Evolutionary conservation across 1,140 invertebrate genomes (phyloP), one percentile per base, ranked within the genome.

Genomic region (Polyergus mexicanus): DNA sequence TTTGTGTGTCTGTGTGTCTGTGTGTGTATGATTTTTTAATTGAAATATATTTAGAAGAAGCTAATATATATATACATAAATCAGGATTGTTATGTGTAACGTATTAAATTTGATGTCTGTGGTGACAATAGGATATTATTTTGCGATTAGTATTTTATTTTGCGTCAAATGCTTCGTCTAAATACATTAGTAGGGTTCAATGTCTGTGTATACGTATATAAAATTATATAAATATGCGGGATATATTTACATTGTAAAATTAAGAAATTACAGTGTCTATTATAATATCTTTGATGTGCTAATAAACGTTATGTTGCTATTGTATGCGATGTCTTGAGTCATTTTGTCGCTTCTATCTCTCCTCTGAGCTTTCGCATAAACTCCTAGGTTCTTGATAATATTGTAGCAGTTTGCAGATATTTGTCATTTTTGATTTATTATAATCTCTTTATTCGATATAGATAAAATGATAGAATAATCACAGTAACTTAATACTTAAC

Each of bases 231-330:
- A 75, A 88, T 84, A 87, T 88, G 65, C 62, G 72, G 63, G 19
- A 86, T 87, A 90, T 90, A 90, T 91, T 90, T 92, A 87, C 74
- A 90, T 91, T 89, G 91, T 92, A 90, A 92, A 88, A 88, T 90
- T 93, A 93, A 94, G 89, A 86, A 90, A 92, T 92, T 92, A 93
- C 93, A 94, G 92, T 93, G 92, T 92, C 10, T 44, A 83, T 86
- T 88, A 90, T 90, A 86, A 92, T 85, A 92, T 85, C 89, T 85
- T 94, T 94, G 85, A 93, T 94, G 93, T 94, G 92, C 92, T 92
- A 95, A 95, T 95, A 95, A 95, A 95, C 92, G 92, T 94, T 94
- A 91, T 94, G 93, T 92, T 94, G 93, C 92, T 94, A 88, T 89
- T 92, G 92, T 95, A 93, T 92, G 92, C 91, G 90, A 91, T 92